Percentiles rank a stretch among this genome's conserved stretches.
These are phyloP conservation scores for Lathronympha strigana DNA, from an alignment of 2,888 invertebrate species.

Conservation along the genomic window DNA sequence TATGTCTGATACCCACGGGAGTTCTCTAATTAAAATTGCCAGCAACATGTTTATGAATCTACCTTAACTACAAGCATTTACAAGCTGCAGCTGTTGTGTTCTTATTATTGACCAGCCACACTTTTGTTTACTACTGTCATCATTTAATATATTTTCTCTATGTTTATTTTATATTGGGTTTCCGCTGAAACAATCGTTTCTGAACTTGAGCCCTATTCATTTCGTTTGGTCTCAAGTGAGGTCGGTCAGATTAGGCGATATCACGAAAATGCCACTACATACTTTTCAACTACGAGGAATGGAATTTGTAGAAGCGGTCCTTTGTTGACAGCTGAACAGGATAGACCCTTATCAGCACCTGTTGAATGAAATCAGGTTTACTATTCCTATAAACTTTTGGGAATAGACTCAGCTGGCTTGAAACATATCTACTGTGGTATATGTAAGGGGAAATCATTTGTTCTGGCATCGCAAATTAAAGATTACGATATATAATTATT, in stretches of 20 bases:
- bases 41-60: background rate
- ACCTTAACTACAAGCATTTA: background rate
- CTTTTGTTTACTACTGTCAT: too few relatives aligned
- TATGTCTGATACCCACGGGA: too few relatives aligned
- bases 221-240: constrained; percentile 1
- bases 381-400: background rate
- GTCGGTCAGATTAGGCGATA: background rate
- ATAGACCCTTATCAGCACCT: constrained; percentile 22
- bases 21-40: too few relatives aligned
- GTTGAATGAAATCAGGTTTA: constrained; percentile 11
- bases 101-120: too few relatives aligned
- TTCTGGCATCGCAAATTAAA: too few relatives aligned
- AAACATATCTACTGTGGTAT: background rate
- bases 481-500: too few relatives aligned
- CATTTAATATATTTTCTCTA: background rate
- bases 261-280: background rate
- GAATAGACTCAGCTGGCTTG: background rate
- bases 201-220: background rate
- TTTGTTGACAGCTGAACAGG: constrained; percentile 11
- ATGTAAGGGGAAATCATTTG: too few relatives aligned
- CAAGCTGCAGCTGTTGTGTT: too few relatives aligned
- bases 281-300: constrained; percentile 7
- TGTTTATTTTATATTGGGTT: background rate
- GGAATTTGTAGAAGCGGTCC: constrained; percentile 9
- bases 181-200: background rate